Evolutionary conservation across 2,797 vertebrate genomes (phyloP).

Genomic region (Leucoraja ocellata): DNA sequence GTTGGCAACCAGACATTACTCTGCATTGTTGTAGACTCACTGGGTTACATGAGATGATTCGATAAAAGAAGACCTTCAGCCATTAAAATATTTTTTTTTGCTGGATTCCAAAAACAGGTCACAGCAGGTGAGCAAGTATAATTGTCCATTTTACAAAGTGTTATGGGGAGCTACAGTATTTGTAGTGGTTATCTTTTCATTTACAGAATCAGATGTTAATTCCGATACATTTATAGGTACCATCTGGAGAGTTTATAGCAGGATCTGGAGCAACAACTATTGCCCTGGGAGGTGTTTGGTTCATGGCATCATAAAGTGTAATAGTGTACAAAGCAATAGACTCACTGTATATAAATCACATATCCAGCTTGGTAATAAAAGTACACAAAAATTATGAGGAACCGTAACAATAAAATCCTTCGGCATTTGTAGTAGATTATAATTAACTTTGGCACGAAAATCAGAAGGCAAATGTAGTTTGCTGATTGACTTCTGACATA

Average conservation of each 20-base stretch:
- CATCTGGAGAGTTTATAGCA: not conserved
- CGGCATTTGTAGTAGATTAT: no score
- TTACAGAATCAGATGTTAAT: conserved; percentile 6
- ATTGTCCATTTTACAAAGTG: not conserved
- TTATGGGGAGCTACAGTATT: not conserved
- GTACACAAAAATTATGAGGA: not conserved
- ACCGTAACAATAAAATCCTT: not conserved
- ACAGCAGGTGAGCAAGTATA: not conserved
- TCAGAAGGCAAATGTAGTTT: not conserved
- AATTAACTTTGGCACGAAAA: not conserved
- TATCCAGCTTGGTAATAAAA: no score
- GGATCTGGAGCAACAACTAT: not conserved
- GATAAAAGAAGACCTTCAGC: not conserved
- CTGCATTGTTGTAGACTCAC: not conserved
- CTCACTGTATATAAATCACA: not conserved
- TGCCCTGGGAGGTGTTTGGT: not conserved
- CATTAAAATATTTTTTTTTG: not conserved
- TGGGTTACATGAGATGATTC: not conserved
- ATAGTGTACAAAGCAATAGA: not conserved
- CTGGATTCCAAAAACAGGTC: not conserved
- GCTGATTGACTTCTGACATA: not conserved
- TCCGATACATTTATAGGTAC: not conserved
- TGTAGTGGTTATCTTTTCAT: not conserved
- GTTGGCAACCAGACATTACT: not conserved
- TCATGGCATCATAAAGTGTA: not conserved